These are phyloP conservation scores for Cotesia chilonis DNA, from an alignment of 1,140 invertebrate genomes.

Conservation along the genomic window DNA sequence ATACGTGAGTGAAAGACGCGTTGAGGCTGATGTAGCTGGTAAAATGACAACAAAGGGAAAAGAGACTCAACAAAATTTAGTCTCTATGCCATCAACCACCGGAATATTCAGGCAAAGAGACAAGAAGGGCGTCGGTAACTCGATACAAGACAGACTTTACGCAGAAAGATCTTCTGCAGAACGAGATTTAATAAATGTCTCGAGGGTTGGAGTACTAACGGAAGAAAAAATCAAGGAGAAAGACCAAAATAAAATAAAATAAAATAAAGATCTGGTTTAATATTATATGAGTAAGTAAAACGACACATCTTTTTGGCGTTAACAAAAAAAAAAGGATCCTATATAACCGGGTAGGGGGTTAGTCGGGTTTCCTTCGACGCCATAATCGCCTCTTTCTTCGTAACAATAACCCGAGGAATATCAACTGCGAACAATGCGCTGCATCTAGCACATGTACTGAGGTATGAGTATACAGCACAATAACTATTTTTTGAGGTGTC, in stretches of 20 bases:
- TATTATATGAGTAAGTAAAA: constrained; percentile 29
- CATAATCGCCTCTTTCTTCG: no score
- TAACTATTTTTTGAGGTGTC: constrained; percentile 19
- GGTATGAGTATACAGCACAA: neutral
- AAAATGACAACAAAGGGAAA: no score
- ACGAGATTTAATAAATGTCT: constrained; percentile 55
- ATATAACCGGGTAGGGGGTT: neutral
- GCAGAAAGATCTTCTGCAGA: constrained; percentile 45
- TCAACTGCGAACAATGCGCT: no score
- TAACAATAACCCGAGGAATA: no score
- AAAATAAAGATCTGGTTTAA: constrained; percentile 1
- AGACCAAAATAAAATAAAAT: constrained; percentile 23
- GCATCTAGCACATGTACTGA: no score
- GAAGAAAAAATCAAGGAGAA: neutral
- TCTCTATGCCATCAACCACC: neutral
- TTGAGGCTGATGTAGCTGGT: no score
- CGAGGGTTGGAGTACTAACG: constrained; percentile 28
- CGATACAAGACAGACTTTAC: constrained; percentile 36
- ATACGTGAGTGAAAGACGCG: no score
- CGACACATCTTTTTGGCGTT: constrained; percentile 40
- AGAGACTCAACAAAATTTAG: no score
- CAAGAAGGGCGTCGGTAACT: constrained; percentile 42
- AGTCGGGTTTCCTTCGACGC: no score
- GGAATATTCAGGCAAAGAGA: neutral
- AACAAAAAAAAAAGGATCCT: constrained; percentile 19